Conservation (phyloP, 37 sponge, comb jelly and placozoan species). For the Oscarella lobularis region DNA sequence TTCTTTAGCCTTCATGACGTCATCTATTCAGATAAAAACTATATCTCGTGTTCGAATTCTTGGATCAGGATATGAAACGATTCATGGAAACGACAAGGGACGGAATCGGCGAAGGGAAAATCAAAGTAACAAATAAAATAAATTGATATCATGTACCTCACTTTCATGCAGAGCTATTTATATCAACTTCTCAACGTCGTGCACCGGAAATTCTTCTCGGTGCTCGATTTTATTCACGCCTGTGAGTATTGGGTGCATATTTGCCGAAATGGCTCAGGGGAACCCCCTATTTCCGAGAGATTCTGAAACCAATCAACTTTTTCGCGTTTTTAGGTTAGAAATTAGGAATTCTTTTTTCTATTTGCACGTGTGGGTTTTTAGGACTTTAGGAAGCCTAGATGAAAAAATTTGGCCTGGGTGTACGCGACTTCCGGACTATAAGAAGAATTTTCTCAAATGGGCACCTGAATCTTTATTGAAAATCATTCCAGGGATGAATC, state of each 20-base stretch:
- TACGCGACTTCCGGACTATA: slow-evolving; percentile 76
- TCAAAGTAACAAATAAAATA: slow-evolving; percentile 8
- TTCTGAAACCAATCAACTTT: slow-evolving; percentile 97
- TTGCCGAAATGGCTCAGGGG: slow-evolving; percentile 70
- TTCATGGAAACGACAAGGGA: slow-evolving; percentile 64
- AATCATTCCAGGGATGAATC: slow-evolving; percentile 32
- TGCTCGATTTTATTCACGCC: slow-evolving; percentile 79
- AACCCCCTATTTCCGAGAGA: slow-evolving; percentile 93
- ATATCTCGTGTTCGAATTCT: slow-evolving; percentile 89
- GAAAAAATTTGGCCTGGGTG: slow-evolving; percentile 87
- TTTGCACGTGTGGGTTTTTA: slow-evolving; percentile 3
- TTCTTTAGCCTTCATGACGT: slow-evolving; percentile 72
- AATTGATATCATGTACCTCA: neutral
- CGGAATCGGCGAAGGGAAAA: slow-evolving; percentile 5
- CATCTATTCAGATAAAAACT: slow-evolving; percentile 78
- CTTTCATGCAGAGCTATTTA: slow-evolving; percentile 50
- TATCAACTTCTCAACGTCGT: slow-evolving; percentile 84
- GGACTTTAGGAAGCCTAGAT: slow-evolving; percentile 92
- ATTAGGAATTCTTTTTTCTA: neutral
- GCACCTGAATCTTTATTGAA: slow-evolving; percentile 34
- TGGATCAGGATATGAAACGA: slow-evolving; percentile 93
- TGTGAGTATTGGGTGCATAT: slow-evolving; percentile 95
- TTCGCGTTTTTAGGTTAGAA: slow-evolving; percentile 86
- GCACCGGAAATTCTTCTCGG: slow-evolving; percentile 96
- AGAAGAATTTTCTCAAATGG: slow-evolving; percentile 92